Conservation (phyloP, 2,113 vertebrate species). For the Oenanthe oenanthe region DNA sequence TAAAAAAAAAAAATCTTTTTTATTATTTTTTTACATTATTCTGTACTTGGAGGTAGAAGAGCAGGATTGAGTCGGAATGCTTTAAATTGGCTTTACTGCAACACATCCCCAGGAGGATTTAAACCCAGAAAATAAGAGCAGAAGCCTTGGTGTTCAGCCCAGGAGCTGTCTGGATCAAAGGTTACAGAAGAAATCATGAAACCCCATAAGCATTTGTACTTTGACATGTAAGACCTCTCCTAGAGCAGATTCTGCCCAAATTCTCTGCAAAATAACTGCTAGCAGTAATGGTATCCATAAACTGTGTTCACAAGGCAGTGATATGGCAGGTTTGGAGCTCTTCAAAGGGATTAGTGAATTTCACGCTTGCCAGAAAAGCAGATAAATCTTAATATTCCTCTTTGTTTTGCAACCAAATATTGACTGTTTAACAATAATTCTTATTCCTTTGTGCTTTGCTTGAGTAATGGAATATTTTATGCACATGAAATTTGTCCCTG, state of each 20-base stretch:
- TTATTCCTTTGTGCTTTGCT: neutral
- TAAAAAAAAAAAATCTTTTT: neutral
- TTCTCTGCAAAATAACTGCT: neutral
- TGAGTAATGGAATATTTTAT: neutral
- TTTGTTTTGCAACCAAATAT: slow-evolving; percentile 9
- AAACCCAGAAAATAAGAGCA: neutral
- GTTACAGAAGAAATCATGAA: neutral
- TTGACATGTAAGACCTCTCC: neutral
- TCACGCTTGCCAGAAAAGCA: neutral
- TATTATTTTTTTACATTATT: neutral
- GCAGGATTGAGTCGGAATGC: neutral
- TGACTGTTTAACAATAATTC: neutral
- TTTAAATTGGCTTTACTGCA: neutral
- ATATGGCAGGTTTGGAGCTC: neutral
- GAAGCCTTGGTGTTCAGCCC: neutral
- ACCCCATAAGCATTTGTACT: neutral
- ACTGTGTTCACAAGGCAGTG: neutral
- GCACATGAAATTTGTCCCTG: neutral
- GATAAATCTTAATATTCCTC: neutral
- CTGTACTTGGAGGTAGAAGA: neutral
- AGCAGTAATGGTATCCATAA: neutral
- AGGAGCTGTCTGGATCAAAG: neutral
- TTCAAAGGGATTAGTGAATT: slow-evolving; percentile 14
- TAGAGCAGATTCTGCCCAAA: neutral
- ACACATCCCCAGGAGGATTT: neutral